These are phyloP conservation scores for Bathynomus jamesi DNA, from an alignment of 1,140 invertebrate species.

Conservation along the genomic window DNA sequence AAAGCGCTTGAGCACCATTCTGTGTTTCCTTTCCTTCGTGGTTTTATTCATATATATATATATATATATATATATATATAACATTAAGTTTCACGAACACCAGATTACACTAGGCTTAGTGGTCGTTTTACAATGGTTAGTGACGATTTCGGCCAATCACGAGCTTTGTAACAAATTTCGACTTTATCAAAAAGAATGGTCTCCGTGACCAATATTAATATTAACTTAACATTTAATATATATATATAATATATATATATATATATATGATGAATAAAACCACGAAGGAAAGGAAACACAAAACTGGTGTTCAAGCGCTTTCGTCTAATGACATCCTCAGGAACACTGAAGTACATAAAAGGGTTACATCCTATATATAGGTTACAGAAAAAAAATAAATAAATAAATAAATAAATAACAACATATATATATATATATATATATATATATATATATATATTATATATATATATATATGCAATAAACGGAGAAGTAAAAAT, in stretches of 20 bases:
- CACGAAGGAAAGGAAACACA: too few relatives aligned
- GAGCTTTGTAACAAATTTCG: too few relatives aligned
- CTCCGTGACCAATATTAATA: neutral
- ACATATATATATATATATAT: slow-evolving; percentile 3
- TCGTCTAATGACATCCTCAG: too few relatives aligned
- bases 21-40: too few relatives aligned
- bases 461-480: slow-evolving; percentile 9
- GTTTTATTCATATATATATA: neutral
- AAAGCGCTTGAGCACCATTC: too few relatives aligned
- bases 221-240: neutral
- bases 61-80: slow-evolving; percentile 5
- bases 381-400: neutral
- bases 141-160: too few relatives aligned
- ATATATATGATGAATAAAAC: neutral
- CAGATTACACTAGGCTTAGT: too few relatives aligned
- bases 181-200: too few relatives aligned
- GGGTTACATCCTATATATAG: neutral
- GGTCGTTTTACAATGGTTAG: too few relatives aligned
- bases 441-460: slow-evolving; percentile 10
- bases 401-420: neutral
- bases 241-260: neutral
- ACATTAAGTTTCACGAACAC: too few relatives aligned
- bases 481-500: neutral
- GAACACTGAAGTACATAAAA: too few relatives aligned
- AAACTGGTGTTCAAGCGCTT: too few relatives aligned